These are phyloP conservation scores for Onchidella celtica DNA, from an alignment of 2,888 invertebrate species.

Conservation along the genomic window DNA sequence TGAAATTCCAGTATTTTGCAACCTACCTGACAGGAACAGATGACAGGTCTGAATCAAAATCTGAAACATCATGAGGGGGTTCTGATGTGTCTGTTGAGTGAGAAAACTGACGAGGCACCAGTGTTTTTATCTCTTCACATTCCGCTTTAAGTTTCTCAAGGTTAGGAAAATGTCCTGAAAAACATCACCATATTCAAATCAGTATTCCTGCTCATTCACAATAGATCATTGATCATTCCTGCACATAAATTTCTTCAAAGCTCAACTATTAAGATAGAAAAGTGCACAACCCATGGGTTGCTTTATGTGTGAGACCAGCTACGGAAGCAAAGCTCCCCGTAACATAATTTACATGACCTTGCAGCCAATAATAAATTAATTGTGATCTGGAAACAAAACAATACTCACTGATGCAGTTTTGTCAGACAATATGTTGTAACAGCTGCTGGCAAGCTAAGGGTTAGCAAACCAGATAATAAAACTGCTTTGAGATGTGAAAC, in stretches of 20 bases:
- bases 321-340: too few species aligned
- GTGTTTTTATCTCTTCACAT: slow-evolving; percentile 74
- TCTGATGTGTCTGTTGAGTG: slow-evolving; percentile 61
- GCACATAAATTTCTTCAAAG: not conserved
- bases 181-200: not conserved
- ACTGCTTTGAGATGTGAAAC: too few species aligned
- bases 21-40: slow-evolving; percentile 33
- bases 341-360: too few species aligned
- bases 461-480: too few species aligned
- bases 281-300: not conserved
- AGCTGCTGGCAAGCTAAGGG: too few species aligned
- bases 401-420: too few species aligned
- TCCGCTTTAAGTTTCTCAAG: slow-evolving; percentile 73
- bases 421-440: too few species aligned
- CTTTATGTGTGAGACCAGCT: too few species aligned
- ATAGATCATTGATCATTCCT: not conserved
- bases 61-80: slow-evolving; percentile 47
- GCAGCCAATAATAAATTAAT: too few species aligned
- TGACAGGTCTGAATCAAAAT: slow-evolving; percentile 50
- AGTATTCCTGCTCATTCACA: not conserved
- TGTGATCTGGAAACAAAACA: too few species aligned
- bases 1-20: not conserved
- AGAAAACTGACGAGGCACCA: slow-evolving; percentile 69
- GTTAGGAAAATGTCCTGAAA: slow-evolving; percentile 63
- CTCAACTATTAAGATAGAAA: not conserved